Evolutionary conservation across 2,888 invertebrate species (phyloP), one percentile per base, ranked within the genome.

Genomic region (Scaeva pyrastri): DNA sequence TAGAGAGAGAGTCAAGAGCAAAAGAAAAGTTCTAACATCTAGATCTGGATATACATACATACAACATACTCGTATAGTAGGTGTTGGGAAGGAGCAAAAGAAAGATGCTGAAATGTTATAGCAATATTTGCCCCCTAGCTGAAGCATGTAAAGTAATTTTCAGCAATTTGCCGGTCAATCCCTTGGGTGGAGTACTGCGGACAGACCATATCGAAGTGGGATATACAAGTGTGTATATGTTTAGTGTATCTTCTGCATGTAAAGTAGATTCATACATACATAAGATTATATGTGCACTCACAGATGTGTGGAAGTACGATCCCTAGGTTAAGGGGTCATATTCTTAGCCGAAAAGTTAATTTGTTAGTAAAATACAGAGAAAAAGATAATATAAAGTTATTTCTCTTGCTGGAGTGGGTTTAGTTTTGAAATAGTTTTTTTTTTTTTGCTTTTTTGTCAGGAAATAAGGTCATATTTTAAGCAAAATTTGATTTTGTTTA

Each of bases 91-190:
- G 19, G 11, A 11, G 11, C 21, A 50, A 58, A 6, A 36, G 39
- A 41, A 2, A 31, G 31, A 16, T 39, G 19, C 39, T 12, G 39
- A 60, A 60, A 60, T 60, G 21, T 14, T 7, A 60, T 7, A 60
- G 60, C 60, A 39, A 36, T 21, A 52, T 31, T 56, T 16, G 12
- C 26, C 62, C 26, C 52, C 45, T 12, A 62, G 70, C 83, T 86
- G 31, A 7, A 86, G 74, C 86, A 86, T 86, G 82, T 82, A 86
- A 86, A 86, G 86, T 86, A 86, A 86, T 86, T 86, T 77, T 86
- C 86, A 86, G 81, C 82, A 86, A 86, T 86, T 86, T 86, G 86
- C 86, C 74, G 86, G 86, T 86, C 86, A 86, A 86, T 86, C 86
- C 86, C 86, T 82, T 64, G 86, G 77, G 84, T 62, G 73, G 82